Evolutionary conservation across 2,797 vertebrate species (phyloP).

Genomic region (Lithobates pipiens): DNA sequence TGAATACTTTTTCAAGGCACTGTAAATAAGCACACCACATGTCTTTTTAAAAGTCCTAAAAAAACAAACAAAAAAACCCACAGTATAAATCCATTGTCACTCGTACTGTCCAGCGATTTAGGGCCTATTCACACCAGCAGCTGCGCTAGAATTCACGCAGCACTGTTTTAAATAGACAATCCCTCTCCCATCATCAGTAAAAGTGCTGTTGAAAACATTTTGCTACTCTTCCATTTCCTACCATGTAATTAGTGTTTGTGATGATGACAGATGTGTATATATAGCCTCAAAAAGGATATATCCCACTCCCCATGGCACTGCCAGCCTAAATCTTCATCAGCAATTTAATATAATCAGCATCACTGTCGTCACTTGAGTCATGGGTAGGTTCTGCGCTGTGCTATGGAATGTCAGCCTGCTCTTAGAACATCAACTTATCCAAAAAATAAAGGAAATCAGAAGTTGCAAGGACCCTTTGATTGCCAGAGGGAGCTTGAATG

Average conservation of each 20-base stretch:
- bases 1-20: too few relatives aligned
- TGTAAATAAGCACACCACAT: too few relatives aligned
- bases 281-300: constrained; percentile 32
- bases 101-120: too few relatives aligned
- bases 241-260: constrained; percentile 38
- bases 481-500: constrained; percentile 9
- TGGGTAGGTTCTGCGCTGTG: constrained; percentile 17
- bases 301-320: constrained; percentile 40
- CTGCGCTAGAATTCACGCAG: not conserved
- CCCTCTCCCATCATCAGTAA: constrained; percentile 8
- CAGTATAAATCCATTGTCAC: too few relatives aligned
- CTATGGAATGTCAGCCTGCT: constrained; percentile 7
- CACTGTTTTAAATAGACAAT: not conserved
- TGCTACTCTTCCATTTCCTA: constrained; percentile 17
- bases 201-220: constrained; percentile 23
- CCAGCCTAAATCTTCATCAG: constrained; percentile 52
- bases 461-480: constrained; percentile 25
- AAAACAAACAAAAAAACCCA: too few relatives aligned
- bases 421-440: not conserved
- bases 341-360: constrained; percentile 62
- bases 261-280: constrained; percentile 40
- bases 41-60: too few relatives aligned
- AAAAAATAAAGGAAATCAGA: constrained; percentile 33
- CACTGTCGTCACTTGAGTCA: constrained; percentile 58
- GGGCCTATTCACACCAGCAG: too few relatives aligned